phyloP scores from a whole-genome alignment of 92 coral and sea anemone species.

The Palythoa heliodiscus region DNA sequence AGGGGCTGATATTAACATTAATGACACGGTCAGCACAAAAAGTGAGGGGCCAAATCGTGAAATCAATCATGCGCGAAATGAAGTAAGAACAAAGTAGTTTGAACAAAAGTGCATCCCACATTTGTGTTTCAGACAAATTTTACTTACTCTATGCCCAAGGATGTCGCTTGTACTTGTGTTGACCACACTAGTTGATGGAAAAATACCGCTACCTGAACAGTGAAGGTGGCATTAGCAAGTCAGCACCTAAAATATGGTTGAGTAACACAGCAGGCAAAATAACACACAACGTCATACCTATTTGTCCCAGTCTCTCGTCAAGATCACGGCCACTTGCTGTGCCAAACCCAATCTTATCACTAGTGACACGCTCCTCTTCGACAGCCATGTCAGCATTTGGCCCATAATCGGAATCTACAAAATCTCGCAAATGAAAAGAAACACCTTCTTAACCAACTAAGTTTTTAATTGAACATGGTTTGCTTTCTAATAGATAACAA shows the following conservation, averaged over 20 bases:
- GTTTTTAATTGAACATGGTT: neutral
- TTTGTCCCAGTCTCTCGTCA: slow-evolving; percentile 32
- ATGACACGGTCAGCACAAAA: neutral
- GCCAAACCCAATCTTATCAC: neutral
- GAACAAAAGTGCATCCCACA: neutral
- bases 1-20: neutral
- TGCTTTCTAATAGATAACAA: neutral
- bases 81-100: neutral
- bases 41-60: neutral
- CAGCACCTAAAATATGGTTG: neutral
- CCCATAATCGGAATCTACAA: neutral
- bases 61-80: neutral
- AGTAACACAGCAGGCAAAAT: neutral
- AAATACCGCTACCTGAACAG: slow-evolving; percentile 24
- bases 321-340: slow-evolving; percentile 16
- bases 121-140: neutral
- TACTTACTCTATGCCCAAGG: slow-evolving; percentile 3
- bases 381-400: neutral
- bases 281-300: slow-evolving; percentile 5
- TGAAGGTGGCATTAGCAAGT: neutral
- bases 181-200: neutral
- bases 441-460: neutral
- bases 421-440: neutral
- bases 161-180: neutral
- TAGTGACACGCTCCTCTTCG: neutral